Base-by-base conservation (phyloP, 1,140 invertebrate genomes). In the Drosophila prosaltans region DNA sequence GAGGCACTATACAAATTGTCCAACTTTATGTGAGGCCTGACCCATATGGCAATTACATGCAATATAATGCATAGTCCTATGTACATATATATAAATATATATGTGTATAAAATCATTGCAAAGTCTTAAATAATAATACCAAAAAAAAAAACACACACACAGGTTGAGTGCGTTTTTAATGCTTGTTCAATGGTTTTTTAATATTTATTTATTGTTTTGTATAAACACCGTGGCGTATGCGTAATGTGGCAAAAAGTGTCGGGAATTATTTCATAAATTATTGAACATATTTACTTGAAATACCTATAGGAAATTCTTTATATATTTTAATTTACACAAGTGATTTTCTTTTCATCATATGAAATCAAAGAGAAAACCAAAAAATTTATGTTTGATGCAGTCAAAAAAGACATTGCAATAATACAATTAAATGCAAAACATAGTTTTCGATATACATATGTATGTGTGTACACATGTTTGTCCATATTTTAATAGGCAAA, bases 101-200 rank as follows among this genome's bases (percentile, higher is more conserved):
- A 58, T 16, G 36, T 58, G 10, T 40, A 59, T 59, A 30, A 72
- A 73, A 76, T 72, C 74, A 76, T 72, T 65, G 60, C 26, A 39
- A 21, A 63, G 61, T 39, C 57, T 68, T 76, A 72, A 73, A 76
- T 73, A 76, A 77, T 77, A 74, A 74, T 74, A 65, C 21, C 8
- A 51, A 24, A 10, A 51, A 24, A 51, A 24, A 51, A 21, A 24
- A 51, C 24, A 48, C 5, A 51, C 16, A 7, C 21, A 10, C 21
- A 40, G 32, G 10, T 60, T 21, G 6, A 51, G 59, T 26, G 16
- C 21, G 43, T 57, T 55, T 65, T 41, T 65, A 32, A 54, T 65
- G 45, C 60, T 65, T 69, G 48, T 51, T 41, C 64, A 69, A 73
- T 61, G 57, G 28, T 60, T 66, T 61, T 65, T 66, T 66, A 70